Evolutionary conservation across 2,113 vertebrate species (phyloP), one percentile per base, ranked within the genome.

Genomic region (Gorsachius goisagi): DNA sequence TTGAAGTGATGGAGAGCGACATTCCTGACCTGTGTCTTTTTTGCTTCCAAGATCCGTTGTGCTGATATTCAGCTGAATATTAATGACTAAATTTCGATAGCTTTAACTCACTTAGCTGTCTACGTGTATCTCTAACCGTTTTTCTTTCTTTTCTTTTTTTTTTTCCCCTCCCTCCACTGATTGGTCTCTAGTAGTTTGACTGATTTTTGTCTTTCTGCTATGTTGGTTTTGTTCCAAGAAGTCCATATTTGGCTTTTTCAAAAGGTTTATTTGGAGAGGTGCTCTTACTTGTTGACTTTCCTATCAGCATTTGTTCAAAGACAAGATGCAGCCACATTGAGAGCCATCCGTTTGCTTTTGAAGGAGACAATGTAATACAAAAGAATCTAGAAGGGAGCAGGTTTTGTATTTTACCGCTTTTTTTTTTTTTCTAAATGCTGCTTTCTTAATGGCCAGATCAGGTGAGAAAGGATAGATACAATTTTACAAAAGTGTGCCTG

Each of bases 131-230:
- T 85, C 15, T 78, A 2, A 37, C 11, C 12, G n/a, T 14, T 21
- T 27, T 41, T 2, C 22, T 28, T 5, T 16, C 19, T 47, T 24
- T 9, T 14, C 11, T 15, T 32, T 19, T 1, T 27, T 19, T 1
- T 27, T 44, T 44, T 44, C 15, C 14, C 5, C 4, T 35, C 5
- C 5, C 2, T 47, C 15, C 6, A 9, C 14, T 35, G 11, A 30
- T 41, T 1, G 0, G 0, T 66, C 9, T 66, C 10, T 60, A 15
- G 8, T 74, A 39, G 10, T 71, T 20, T 37, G 30, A 27, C 14
- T 53, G 15, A 19, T 37, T 76, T 60, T 56, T 62, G 2, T 37
- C 1, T 41, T 80, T 56, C 28, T 94, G 11, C 18, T 71, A 0
- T 35, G 9, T 32, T 80, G 35, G 10, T 76, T 49, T 76, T 82